Conservation (phyloP, 2,113 vertebrate genomes). For the Arizona elegans region DNA sequence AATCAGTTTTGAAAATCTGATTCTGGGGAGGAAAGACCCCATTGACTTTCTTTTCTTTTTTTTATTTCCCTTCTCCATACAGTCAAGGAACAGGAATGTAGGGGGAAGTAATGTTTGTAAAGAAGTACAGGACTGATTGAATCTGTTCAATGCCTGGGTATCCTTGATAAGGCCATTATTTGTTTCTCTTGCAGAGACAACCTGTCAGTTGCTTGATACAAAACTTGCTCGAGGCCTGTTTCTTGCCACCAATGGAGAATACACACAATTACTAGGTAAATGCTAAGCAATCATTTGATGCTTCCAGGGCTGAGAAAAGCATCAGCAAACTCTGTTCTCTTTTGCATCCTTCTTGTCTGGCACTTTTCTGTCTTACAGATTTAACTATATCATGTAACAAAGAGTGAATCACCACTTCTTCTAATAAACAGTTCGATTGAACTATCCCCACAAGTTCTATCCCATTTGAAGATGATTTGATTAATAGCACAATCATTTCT, state of each 20-base stretch:
- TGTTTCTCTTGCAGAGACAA: constrained; percentile 27
- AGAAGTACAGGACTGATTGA: not conserved
- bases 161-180: not conserved
- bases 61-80: not conserved
- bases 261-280: constrained; percentile 2
- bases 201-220: not conserved
- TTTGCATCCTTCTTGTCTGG: not conserved
- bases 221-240: not conserved
- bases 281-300: not conserved
- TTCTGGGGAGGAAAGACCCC: not conserved
- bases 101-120: fast-evolving
- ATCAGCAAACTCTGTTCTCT: not conserved
- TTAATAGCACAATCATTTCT: not conserved
- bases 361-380: not conserved
- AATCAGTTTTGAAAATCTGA: not conserved
- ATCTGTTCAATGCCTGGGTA: constrained; percentile 14
- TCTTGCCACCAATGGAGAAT: constrained; percentile 6
- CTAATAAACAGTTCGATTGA: constrained; percentile 12
- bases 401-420: not conserved
- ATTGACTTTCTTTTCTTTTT: not conserved
- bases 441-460: not conserved
- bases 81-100: not conserved
- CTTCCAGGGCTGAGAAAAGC: not conserved
- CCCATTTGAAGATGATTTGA: not conserved
- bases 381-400: not conserved